Percentiles rank a stretch among this genome's conserved stretches.
phyloP scores from a whole-genome alignment of 2,113 vertebrate species.

The Procavia capensis region DNA sequence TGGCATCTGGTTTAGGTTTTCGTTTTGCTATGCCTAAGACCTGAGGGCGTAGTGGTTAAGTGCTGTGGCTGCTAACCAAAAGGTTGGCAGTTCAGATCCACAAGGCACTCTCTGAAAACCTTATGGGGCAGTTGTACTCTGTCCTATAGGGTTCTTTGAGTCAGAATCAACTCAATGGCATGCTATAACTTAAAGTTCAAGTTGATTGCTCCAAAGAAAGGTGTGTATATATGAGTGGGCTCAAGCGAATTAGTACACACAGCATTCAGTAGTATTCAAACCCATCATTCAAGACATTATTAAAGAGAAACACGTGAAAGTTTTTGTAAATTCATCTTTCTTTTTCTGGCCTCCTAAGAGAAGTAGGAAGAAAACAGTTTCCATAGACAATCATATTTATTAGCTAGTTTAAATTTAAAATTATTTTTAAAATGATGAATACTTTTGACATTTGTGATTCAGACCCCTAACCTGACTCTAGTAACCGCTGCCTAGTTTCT shows the following conservation, averaged over 20 bases:
- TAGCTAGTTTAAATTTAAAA: background rate
- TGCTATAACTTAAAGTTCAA: background rate
- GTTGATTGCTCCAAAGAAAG: background rate
- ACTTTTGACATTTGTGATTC: background rate
- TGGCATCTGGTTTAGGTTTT: background rate
- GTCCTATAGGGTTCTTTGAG: too few species aligned
- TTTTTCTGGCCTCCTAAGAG: background rate
- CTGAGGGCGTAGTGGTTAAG: too few species aligned
- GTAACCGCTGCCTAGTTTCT: background rate
- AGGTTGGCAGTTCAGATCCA: too few species aligned
- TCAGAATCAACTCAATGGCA: too few species aligned
- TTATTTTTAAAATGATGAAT: background rate
- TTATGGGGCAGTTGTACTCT: too few species aligned
- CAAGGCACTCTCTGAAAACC: too few species aligned
- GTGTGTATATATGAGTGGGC: background rate
- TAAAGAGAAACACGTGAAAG: background rate
- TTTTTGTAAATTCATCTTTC: background rate
- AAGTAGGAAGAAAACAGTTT: slow-evolving; percentile 34
- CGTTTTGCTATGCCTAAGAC: background rate
- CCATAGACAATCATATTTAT: background rate
- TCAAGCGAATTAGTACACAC: background rate
- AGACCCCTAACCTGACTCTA: background rate
- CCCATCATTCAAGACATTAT: background rate
- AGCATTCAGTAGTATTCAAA: background rate
- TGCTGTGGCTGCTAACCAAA: too few species aligned